Evolutionary conservation across 2,113 vertebrate species (phyloP), one percentile per base, ranked within the genome.

Genomic region (Paedocypris sp.): DNA sequence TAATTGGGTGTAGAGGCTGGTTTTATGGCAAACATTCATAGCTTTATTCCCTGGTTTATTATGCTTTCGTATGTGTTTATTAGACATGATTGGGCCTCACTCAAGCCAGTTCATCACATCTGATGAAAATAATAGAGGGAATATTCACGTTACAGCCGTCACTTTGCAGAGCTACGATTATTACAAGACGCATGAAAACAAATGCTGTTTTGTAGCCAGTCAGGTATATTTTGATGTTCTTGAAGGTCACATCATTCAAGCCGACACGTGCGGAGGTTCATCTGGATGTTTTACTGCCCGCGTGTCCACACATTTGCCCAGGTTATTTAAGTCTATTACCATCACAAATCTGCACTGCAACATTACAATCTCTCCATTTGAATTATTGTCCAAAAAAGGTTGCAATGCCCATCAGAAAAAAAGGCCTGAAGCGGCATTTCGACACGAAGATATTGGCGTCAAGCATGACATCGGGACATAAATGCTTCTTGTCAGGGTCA

Each of bases 261-360:
- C 58, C 36, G 11, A 16, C 7, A 43, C 47, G 42, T 56, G 45
- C 26, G 33, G 35, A 32, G 65, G 25, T 36, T 38, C 33, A 54
- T 64, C 48, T 16, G 18, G 15, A 9, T 47, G n/a, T 47, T 31
- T 13, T 6, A 25, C 60, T 33, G 53, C 31, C 22, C 25, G 61
- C 61, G 42, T 56, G 60, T 51, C 45, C 33, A 19, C 28, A 54
- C 46, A 54, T 53, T 69, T 25, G 41, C 62, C 45, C 33, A 49
- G 56, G 62, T 69, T 65, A 69, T 61, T 62, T 65, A 20, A 16
- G 43, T 43, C 67, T 39, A 29, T 49, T 60, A 36, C 26, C 41
- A 64, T 35, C 20, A 43, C 20, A 28, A 62, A 20, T 57, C 52
- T 49, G 58, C 33, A 3, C 48, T 33, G 26, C 47, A 56, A 51